Evolutionary conservation across 2,113 vertebrate genomes (phyloP).

Genomic region (Panthera tigris): DNA sequence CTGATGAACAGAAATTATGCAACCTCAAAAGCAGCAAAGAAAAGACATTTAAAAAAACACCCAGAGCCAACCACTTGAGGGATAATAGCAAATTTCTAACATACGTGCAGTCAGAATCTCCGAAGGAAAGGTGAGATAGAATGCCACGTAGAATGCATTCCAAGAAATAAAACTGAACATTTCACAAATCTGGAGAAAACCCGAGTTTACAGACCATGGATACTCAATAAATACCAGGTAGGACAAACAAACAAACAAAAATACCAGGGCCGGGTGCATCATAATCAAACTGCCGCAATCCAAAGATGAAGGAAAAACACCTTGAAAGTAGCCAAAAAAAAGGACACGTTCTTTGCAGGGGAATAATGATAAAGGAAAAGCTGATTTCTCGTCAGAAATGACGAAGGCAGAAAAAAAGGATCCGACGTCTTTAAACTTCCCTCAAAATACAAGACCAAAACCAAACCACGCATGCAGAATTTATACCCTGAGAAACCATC

Average conservation of each 20-base stretch:
- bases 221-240: neutral
- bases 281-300: neutral
- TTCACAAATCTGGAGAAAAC: neutral
- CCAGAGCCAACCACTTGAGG: neutral
- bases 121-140: neutral
- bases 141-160: neutral
- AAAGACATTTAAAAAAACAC: neutral
- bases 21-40: neutral
- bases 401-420: neutral
- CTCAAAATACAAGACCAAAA: neutral
- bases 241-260: neutral
- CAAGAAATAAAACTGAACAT: neutral
- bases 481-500: neutral
- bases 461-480: neutral
- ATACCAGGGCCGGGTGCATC: neutral
- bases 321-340: neutral
- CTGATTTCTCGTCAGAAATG: neutral
- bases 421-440: too few species aligned
- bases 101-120: accelerated
- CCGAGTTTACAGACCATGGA: neutral
- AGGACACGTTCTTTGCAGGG: neutral
- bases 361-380: neutral
- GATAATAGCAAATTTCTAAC: too few species aligned
- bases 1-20: neutral
- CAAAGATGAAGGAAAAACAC: neutral